Evolutionary conservation across 2,113 vertebrate genomes (phyloP), one percentile per base, ranked within the genome.

Genomic region (Otis tarda): DNA sequence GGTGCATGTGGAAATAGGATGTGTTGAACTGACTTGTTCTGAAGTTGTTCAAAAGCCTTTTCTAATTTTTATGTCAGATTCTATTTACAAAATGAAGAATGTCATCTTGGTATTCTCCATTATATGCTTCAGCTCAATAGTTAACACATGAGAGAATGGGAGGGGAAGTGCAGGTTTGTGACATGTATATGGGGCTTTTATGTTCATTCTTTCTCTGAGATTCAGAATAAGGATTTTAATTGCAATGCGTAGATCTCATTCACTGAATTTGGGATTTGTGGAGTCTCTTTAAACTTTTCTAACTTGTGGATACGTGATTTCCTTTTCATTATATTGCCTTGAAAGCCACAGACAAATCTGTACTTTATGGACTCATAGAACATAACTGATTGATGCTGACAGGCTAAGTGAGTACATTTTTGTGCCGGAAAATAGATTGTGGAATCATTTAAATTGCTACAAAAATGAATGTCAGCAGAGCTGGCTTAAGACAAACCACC

Each of bases 151-250:
- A 20, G n/a, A 52, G 39, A 3, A 30, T 31, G n/a, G 30, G 37
- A 17, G 33, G 24, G 35, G n/a, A 76, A 65, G 31, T 14, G 5
- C 6, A 70, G 8, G 6, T 50, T 37, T 4, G 2, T 20, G 13
- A 7, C 10, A 6, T 6, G 19, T 18, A 1, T 6, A 10, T 8
- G 19, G 1, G 2, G 14, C 2, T 11, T 28, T 30, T 47, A 4
- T 52, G 33, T 16, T 87, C 8, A n/a, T 84, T 87, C 59, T 61
- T 77, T 16, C 39, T 65, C 37, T 68, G 81, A 68, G 22, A 81
- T 60, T 59, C n/a, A 52, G 25, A 64, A 4, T 0, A 0, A 91
- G 4, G 20, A 53, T 78, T 91, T 89, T 5, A 59, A 63, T 41
- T 82, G 23, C 18, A 52, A 20, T 35, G 14, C 59, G 28, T 13